Percentiles rank a stretch among this genome's conserved stretches.
phyloP scores from a whole-genome alignment of 2,113 vertebrate genomes.

The Neodontobutis hainanensis region DNA sequence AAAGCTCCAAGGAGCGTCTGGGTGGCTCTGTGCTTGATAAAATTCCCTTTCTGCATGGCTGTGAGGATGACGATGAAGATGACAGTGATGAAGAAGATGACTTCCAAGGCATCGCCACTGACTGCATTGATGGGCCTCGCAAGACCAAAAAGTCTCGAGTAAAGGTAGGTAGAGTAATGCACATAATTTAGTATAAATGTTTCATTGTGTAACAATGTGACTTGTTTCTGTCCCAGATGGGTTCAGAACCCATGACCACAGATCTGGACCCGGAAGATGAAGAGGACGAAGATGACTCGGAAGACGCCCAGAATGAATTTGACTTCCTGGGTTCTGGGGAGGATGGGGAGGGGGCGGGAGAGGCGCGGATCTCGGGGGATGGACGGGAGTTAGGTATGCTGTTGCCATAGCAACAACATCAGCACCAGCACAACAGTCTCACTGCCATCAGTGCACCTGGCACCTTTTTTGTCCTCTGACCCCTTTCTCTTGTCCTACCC shows the following conservation, averaged over 20 bases:
- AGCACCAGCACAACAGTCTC: constrained; percentile 66
- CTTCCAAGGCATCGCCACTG: constrained; percentile 80
- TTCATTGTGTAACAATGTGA: neutral
- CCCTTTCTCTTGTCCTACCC: neutral
- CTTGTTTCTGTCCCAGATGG: constrained; percentile 68
- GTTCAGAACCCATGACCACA: constrained; percentile 82
- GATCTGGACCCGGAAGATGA: constrained; percentile 88
- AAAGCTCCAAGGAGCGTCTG: constrained; percentile 78
- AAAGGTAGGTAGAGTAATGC: constrained; percentile 63
- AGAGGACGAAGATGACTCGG: constrained; percentile 89
- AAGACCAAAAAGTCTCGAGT: constrained; percentile 83
- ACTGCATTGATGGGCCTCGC: constrained; percentile 81
- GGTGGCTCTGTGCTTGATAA: constrained; percentile 82
- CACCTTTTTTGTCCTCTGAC: constrained; percentile 42
- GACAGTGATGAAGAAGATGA: constrained; percentile 91
- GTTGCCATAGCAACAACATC: constrained; percentile 69
- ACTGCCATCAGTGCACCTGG: constrained; percentile 67
- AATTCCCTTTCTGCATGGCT: constrained; percentile 86
- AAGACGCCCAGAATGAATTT: constrained; percentile 90
- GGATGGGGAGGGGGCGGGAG: constrained; percentile 85
- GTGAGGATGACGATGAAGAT: constrained; percentile 89
- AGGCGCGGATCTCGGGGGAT: constrained; percentile 83
- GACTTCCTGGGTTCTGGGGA: constrained; percentile 90
- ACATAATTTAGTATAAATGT: neutral
- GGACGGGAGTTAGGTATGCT: constrained; percentile 85